Percentiles rank a stretch among this genome's conserved stretches.
Evolutionary conservation across 2,797 vertebrate species (phyloP).

Genomic region (Rhadinocentrus ornatus): DNA sequence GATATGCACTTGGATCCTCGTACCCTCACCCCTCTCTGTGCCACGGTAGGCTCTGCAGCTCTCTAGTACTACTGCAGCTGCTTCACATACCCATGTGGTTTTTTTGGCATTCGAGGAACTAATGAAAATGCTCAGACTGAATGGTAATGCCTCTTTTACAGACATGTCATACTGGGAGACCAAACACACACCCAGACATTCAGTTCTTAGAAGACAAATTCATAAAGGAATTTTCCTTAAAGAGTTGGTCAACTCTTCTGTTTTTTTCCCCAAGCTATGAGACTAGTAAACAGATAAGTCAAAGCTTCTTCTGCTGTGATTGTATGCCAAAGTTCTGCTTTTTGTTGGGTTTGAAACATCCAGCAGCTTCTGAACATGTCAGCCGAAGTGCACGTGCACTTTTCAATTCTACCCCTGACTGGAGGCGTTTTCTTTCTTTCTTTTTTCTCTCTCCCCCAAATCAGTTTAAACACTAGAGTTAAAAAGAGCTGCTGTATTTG

Average conservation of each 20-base stretch:
- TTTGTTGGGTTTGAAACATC: conserved; percentile 6
- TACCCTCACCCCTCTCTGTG: conserved; percentile 18
- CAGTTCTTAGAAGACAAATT: conserved; percentile 13
- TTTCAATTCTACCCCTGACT: background rate
- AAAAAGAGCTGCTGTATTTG: conserved; percentile 3
- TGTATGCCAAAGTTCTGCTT: background rate
- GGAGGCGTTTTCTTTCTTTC: conserved; percentile 3
- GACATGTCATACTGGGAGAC: conserved; percentile 51
- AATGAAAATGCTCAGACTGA: conserved; percentile 76
- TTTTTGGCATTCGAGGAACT: conserved; percentile 66
- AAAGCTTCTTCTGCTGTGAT: conserved; percentile 6
- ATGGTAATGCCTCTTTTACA: conserved; percentile 64
- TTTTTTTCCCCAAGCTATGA: background rate
- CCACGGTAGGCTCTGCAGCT: conserved; percentile 26
- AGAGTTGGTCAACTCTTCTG: conserved; percentile 27
- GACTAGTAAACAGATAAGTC: background rate
- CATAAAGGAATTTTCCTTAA: conserved; percentile 23
- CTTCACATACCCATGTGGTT: conserved; percentile 66
- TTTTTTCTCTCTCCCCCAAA: background rate
- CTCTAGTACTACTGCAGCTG: conserved; percentile 67
- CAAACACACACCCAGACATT: conserved; percentile 36
- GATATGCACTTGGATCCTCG: conserved; percentile 52
- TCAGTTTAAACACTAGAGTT: background rate
- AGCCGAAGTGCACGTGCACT: background rate
- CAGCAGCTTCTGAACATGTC: background rate